These are phyloP conservation scores for Andrena fulva DNA, from an alignment of 2,888 invertebrate species.

Conservation along the genomic window DNA sequence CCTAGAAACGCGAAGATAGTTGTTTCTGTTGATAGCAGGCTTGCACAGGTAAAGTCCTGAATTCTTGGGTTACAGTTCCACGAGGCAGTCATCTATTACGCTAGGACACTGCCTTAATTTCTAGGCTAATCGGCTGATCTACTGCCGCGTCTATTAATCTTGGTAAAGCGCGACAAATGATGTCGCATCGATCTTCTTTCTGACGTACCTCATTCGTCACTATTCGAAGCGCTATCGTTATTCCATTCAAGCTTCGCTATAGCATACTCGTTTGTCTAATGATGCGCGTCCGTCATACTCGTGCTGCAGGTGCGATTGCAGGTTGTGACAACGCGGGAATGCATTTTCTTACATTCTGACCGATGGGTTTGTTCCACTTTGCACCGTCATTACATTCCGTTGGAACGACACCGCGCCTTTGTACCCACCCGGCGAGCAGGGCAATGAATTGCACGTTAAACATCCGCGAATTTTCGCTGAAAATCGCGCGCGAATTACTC, in stretches of 20 bases:
- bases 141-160: constrained; percentile 47
- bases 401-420: constrained; percentile 19
- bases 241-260: constrained; percentile 22
- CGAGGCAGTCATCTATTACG: not conserved
- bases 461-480: constrained; percentile 25
- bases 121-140: constrained; percentile 24
- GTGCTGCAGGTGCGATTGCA: constrained; percentile 29
- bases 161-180: constrained; percentile 30
- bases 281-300: constrained; percentile 26
- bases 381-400: constrained; percentile 57
- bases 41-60: not conserved
- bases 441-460: constrained; percentile 55
- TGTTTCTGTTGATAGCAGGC: not conserved
- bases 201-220: constrained; percentile 45
- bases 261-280: constrained; percentile 23
- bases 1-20: not conserved
- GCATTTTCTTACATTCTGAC: constrained; percentile 43
- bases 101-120: constrained; percentile 26
- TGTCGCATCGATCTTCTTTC: constrained; percentile 50
- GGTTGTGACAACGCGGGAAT: constrained; percentile 31
- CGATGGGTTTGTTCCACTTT: constrained; percentile 13
- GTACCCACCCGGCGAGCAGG: not conserved
- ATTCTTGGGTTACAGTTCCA: not conserved
- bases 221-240: constrained; percentile 50
- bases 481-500: constrained; percentile 23